Evolutionary conservation across 2,113 vertebrate genomes (phyloP).

Genomic region (Casuarius casuarius): DNA sequence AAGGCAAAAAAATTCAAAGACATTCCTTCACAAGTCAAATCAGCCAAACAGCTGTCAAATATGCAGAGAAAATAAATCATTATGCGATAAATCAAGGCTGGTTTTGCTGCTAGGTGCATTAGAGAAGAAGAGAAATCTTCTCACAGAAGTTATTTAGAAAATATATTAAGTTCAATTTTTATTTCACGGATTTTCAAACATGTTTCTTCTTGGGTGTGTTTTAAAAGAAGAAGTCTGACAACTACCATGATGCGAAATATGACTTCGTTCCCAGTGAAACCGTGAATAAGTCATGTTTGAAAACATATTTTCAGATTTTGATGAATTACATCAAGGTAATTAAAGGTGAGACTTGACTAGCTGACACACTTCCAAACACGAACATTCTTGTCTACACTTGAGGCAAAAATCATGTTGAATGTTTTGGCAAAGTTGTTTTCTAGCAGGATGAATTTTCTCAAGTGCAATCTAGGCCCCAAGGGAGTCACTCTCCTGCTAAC

Average conservation of each 20-base stretch:
- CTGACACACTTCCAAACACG: constrained; percentile 56
- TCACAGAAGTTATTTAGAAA: constrained; percentile 40
- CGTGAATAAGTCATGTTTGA: constrained; percentile 38
- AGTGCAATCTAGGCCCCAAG: neutral
- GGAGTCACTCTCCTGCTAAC: constrained; percentile 33
- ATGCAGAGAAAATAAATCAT: constrained; percentile 5
- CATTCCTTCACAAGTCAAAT: constrained; percentile 18
- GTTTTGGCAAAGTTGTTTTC: constrained; percentile 27
- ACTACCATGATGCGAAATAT: neutral
- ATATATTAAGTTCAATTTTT: constrained; percentile 1
- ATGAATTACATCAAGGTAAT: constrained; percentile 54
- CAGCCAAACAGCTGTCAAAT: constrained; percentile 4
- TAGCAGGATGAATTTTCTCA: constrained; percentile 43
- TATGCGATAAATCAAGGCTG: neutral
- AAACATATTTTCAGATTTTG: constrained; percentile 39
- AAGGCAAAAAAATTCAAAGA: neutral
- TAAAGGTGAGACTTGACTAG: constrained; percentile 60
- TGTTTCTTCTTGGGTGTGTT: neutral
- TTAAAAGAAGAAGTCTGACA: neutral
- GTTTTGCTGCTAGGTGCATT: neutral
- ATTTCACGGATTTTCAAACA: constrained; percentile 11
- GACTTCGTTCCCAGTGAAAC: constrained; percentile 30
- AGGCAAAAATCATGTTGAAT: constrained; percentile 40
- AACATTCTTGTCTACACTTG: constrained; percentile 55
- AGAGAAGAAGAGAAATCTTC: constrained; percentile 14